phyloP scores from a whole-genome alignment of 2,797 vertebrate species.

The Microtus agrestis region DNA sequence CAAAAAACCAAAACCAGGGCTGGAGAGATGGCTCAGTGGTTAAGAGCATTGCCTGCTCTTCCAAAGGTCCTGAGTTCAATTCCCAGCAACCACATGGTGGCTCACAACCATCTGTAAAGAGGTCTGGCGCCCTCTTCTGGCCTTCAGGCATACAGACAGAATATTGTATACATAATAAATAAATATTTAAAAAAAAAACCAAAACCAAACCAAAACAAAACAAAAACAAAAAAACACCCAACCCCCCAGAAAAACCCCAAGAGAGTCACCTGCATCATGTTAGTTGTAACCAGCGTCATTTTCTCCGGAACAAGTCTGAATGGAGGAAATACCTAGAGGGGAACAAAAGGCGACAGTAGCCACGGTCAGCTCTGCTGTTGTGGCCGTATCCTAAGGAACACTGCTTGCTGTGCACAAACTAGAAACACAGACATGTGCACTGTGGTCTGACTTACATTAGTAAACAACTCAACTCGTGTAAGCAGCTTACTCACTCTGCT shows the following conservation, averaged over 20 bases:
- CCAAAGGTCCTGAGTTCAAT: no score
- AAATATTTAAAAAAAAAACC: no score
- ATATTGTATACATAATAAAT: no score
- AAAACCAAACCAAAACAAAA: no score
- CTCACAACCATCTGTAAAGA: no score
- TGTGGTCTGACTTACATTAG: conserved; percentile 44
- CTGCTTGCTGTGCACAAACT: background rate
- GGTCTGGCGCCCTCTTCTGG: no score
- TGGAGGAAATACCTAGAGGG: conserved; percentile 83
- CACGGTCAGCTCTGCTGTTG: background rate
- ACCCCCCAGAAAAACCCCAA: background rate
- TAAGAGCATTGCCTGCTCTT: no score
- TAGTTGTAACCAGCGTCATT: conserved; percentile 82
- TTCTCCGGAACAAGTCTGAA: conserved; percentile 85
- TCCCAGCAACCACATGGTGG: no score
- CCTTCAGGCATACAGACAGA: no score
- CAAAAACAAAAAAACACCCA: background rate
- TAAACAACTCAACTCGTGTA: conserved; percentile 39
- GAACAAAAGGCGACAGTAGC: conserved; percentile 9
- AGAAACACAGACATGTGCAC: background rate
- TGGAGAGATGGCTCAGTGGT: no score
- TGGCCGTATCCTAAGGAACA: background rate
- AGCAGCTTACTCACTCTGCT: background rate
- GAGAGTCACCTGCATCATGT: conserved; percentile 84
- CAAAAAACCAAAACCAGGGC: no score